phyloP scores from a whole-genome alignment of 2,888 invertebrate species.

The Rutpela maculata region DNA sequence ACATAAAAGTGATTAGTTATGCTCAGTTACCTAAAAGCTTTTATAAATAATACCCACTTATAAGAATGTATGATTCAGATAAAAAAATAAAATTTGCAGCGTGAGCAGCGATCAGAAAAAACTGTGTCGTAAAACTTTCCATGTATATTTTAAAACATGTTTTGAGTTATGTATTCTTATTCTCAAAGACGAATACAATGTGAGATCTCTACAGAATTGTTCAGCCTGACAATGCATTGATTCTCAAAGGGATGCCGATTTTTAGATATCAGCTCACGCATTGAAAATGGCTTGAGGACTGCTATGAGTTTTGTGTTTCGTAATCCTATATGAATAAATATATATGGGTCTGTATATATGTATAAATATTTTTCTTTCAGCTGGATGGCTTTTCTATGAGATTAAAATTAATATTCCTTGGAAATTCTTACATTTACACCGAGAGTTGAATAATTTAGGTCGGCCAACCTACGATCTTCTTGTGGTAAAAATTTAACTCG shows the following conservation, averaged over 20 bases:
- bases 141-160: slow-evolving; percentile 14
- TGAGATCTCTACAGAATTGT: slow-evolving; percentile 10
- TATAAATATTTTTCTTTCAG: too few relatives aligned
- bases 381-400: too few relatives aligned
- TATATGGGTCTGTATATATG: too few relatives aligned
- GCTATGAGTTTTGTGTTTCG: background rate
- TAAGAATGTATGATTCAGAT: background rate
- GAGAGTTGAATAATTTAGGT: too few relatives aligned
- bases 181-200: slow-evolving; percentile 13
- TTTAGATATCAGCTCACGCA: slow-evolving; percentile 1
- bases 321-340: background rate
- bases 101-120: background rate
- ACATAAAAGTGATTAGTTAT: background rate
- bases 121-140: background rate
- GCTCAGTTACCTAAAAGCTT: background rate
- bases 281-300: background rate
- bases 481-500: too few relatives aligned
- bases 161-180: slow-evolving; percentile 1
- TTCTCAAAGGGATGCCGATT: slow-evolving; percentile 14
- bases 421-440: too few relatives aligned
- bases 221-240: slow-evolving; percentile 21
- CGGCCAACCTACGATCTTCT: too few relatives aligned
- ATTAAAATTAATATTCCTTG: too few relatives aligned
- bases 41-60: background rate
- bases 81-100: background rate